Percentiles rank a stretch among this genome's conserved stretches.
phyloP scores from a whole-genome alignment of 2,888 invertebrate species.

The Tinea pellionella region DNA sequence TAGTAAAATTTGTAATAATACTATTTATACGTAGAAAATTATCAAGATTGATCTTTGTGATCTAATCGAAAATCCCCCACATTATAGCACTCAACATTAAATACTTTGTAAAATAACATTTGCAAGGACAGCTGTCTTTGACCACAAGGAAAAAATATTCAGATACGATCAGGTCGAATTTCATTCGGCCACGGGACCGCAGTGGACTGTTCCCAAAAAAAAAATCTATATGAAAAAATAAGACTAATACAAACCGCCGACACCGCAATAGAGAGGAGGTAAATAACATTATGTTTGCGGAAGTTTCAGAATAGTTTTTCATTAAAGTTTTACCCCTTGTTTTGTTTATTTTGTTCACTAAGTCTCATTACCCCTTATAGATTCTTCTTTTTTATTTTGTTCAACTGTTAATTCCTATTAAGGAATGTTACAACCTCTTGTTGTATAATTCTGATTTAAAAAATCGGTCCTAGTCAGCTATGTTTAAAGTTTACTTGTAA shows the following conservation, averaged over 20 bases:
- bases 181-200: constrained; percentile 50
- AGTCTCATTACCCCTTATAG: too few relatives aligned
- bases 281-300: constrained; percentile 42
- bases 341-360: constrained; percentile 4
- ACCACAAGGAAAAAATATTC: constrained; percentile 60
- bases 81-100: constrained; percentile 24
- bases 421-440: too few relatives aligned
- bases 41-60: background rate
- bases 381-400: too few relatives aligned
- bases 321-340: background rate
- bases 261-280: constrained; percentile 33
- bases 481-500: background rate
- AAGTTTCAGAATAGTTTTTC: constrained; percentile 25
- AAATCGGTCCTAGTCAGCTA: too few relatives aligned
- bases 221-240: constrained; percentile 28
- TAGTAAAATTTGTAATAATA: too few relatives aligned
- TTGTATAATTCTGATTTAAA: too few relatives aligned
- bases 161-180: constrained; percentile 67
- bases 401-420: too few relatives aligned
- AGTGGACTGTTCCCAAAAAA: constrained; percentile 37
- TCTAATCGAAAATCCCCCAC: constrained; percentile 15
- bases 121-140: constrained; percentile 52
- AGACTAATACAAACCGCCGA: constrained; percentile 25
- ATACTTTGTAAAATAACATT: constrained; percentile 2
- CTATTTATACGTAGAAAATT: too few relatives aligned